Evolutionary conservation across 2,888 invertebrate species (phyloP).

Genomic region (Stegophylla sp.): DNA sequence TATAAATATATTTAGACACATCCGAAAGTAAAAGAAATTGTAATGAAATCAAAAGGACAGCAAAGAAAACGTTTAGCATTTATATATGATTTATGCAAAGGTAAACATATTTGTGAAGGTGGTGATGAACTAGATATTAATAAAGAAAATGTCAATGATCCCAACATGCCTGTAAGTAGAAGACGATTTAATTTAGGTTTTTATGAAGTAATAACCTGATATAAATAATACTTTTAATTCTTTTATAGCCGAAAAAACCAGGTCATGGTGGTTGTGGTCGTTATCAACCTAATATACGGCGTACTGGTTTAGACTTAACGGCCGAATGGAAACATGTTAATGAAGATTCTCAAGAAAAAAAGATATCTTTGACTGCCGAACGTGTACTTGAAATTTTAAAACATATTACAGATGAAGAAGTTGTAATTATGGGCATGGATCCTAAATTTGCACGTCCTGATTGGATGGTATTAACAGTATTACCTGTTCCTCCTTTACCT

Average conservation of each 20-base stretch:
- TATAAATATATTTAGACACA: conserved; percentile 71
- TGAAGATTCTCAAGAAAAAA: conserved; percentile 97
- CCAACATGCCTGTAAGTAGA: conserved; percentile 62
- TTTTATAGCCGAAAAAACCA: conserved; percentile 68
- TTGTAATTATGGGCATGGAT: conserved; percentile 92
- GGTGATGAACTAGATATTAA: conserved; percentile 96
- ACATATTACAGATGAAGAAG: conserved; percentile 83
- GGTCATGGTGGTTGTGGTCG: conserved; percentile 97
- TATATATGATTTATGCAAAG: conserved; percentile 97
- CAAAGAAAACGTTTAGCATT: conserved; percentile 92
- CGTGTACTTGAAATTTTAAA: conserved; percentile 89
- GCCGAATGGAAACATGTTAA: conserved; percentile 99
- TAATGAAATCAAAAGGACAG: conserved; percentile 95
- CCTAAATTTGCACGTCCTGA: conserved; percentile 96
- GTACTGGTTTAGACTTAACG: conserved; percentile 88
- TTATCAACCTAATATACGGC: conserved; percentile 91
- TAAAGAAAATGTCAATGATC: conserved; percentile 68
- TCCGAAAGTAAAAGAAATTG: conserved; percentile 91
- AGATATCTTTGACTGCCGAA: conserved; percentile 91
- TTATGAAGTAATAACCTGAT: neutral
- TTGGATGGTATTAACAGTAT: conserved; percentile 98
- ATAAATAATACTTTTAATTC: neutral
- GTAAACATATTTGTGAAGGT: conserved; percentile 97
- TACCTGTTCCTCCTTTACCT: conserved; percentile 95
- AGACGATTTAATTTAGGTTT: neutral